Conservation (phyloP, 2,888 invertebrate species). For the Lacanobia wlatinum region DNA sequence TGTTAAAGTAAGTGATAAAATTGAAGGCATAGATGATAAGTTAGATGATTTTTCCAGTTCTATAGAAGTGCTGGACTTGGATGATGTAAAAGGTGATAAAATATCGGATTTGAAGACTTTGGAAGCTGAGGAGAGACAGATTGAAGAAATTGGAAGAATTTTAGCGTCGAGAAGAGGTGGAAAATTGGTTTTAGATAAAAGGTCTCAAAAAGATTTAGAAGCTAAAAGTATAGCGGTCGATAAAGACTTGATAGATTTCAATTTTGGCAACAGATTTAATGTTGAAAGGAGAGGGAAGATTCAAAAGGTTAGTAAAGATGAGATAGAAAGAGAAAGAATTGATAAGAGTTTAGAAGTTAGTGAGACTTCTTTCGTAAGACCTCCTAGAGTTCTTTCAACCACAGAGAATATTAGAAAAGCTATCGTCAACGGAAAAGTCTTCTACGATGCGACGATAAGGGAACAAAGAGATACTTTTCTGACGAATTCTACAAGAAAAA, state of each 20-base stretch:
- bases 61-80: conserved; percentile 86
- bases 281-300: conserved; percentile 82
- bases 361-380: conserved; percentile 85
- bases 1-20: conserved; percentile 73
- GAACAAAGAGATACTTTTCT: conserved; percentile 80
- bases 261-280: conserved; percentile 84
- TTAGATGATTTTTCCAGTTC: conserved; percentile 83
- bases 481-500: conserved; percentile 75
- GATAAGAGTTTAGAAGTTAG: conserved; percentile 88
- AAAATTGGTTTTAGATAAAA: conserved; percentile 83
- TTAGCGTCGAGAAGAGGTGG: conserved; percentile 83
- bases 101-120: conserved; percentile 82
- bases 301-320: conserved; percentile 86
- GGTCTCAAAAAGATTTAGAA: conserved; percentile 85
- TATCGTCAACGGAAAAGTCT: conserved; percentile 87
- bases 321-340: conserved; percentile 81
- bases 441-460: conserved; percentile 86
- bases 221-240: conserved; percentile 82
- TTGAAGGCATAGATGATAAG: conserved; percentile 86
- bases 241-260: conserved; percentile 81
- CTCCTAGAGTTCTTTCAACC: conserved; percentile 84
- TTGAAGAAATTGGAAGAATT: conserved; percentile 87
- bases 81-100: conserved; percentile 84
- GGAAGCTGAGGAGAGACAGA: conserved; percentile 88
- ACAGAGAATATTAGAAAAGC: conserved; percentile 87